Evolutionary conservation across 2,113 vertebrate species (phyloP), one percentile per base, ranked within the genome.

Genomic region (Myotis yumanensis): DNA sequence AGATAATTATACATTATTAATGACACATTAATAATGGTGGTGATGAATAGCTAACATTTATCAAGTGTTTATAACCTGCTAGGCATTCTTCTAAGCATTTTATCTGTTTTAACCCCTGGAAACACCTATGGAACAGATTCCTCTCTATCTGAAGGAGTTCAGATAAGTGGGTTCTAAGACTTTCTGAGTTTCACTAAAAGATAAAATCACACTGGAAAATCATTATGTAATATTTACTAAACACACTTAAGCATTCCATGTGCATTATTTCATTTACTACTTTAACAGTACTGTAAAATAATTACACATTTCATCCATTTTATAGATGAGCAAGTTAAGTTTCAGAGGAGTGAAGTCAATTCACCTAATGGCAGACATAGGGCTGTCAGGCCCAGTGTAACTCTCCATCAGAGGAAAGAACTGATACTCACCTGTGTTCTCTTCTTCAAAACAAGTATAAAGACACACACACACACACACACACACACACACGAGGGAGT

Each of bases 41-140:
- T 94, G 79, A 89, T 93, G 43, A 94, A 93, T 84, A 91, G 35
- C 48, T 86, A 71, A 93, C 43, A 93, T 73, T 93, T 88, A 81
- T 89, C 59, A 84, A 87, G 82, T 85, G 6, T 79, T 96, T 82
- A 46, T 18, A 93, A 2, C 28, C 20, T 88, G 28, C 54, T 95
- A 73, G 59, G 2, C 7, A 35, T 1, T 83, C 16, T 77, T 91
- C 48, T 87, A 94, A 93, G 30, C 6, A 20, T 54, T 81, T 89
- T 89, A 20, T 86, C 17, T 89, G 30, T 91, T 90, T 93, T 83
- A 73, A 79, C 32, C 64, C 35, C 57, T 86, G 40, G 8, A 93
- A 52, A 82, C 23, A 48, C 7, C 1, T 66, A 23, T 59, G 32
- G 23, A 86, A 57, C 17, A 35, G 23, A 91, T 82, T 88, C 30